Conservation (phyloP, 2,888 invertebrate genomes). For the Agapostemon virescens region DNA sequence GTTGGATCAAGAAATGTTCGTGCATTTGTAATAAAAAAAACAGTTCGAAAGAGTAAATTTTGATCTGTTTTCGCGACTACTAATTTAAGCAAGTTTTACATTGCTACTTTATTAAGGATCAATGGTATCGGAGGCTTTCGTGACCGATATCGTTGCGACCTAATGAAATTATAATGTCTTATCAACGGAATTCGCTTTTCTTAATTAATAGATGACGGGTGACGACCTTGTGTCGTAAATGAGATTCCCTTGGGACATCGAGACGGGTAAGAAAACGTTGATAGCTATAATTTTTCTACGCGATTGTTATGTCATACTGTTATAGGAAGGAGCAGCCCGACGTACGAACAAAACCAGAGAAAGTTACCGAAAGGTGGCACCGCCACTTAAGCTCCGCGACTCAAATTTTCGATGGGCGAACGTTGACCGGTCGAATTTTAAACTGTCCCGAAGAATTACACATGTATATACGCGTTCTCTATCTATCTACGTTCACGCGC, state of each 20-base stretch:
- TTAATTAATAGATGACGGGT: background rate
- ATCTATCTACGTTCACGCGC: background rate
- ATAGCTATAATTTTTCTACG: slow-evolving; percentile 34
- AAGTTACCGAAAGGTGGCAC: slow-evolving; percentile 18
- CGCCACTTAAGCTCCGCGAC: background rate
- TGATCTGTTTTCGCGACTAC: background rate
- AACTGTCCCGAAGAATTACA: slow-evolving; percentile 14
- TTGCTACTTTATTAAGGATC: background rate
- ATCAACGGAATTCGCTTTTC: background rate
- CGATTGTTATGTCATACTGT: background rate
- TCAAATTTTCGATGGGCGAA: slow-evolving; percentile 33
- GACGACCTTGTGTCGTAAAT: background rate
- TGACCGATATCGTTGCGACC: background rate
- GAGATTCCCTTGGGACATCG: background rate
- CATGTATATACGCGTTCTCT: background rate
- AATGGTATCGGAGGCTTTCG: background rate
- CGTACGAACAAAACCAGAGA: slow-evolving; percentile 6
- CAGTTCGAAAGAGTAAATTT: background rate
- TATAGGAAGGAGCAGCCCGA: background rate
- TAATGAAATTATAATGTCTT: background rate
- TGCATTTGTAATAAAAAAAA: background rate
- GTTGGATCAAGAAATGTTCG: too few relatives aligned
- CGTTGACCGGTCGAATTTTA: slow-evolving; percentile 21
- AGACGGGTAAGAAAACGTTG: background rate
- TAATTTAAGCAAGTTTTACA: background rate